Evolutionary conservation across 1,140 invertebrate genomes (phyloP), one percentile per base, ranked within the genome.

Genomic region (Camponotus floridanus): DNA sequence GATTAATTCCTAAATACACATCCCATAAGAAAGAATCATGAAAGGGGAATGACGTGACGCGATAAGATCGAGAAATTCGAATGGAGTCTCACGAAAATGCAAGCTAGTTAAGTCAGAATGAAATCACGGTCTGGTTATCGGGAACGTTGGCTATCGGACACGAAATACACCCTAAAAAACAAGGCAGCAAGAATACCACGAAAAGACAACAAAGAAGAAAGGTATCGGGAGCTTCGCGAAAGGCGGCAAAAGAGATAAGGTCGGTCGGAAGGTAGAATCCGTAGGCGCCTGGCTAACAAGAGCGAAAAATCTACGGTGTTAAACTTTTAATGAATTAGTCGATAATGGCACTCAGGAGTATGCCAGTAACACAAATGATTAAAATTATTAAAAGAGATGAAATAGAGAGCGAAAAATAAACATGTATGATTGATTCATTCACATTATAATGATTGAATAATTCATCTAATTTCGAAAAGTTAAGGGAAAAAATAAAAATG

Each of bases 281-380:
- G 33, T 55, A 78, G 73, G 48, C 42, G 68, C 51, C 18, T 7
- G n/a, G n/a, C n/a, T 83, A 59, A 55, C 15, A 57, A 55, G 51
- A 65, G 18, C 31, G 73, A 62, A 45, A 48, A 70, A 45, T 5
- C 26, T 33, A 45, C 26, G 42, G 48, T 68, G 68, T 65, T 57
- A 45, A 33, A 57, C 74, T 67, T 86, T 70, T 89, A 89, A 88
- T 76, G 87, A 89, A 89, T 88, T 86, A 64, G 36, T 57, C 33
- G 87, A 80, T 88, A 86, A 59, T 61, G 48, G 81, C 70, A 81
- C 61, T 42, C n/a, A 57, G 45, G 62, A 89, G 88, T 89, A 15
- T 48, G 36, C 18, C 67, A 31, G 55, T 18, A 61, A 61, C 18
- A 51, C 36, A 33, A 88, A 45, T 85, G 31, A 13, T 73, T 59